Conservation (phyloP, 2,888 invertebrate species). For the Glaucopsyche alexis region DNA sequence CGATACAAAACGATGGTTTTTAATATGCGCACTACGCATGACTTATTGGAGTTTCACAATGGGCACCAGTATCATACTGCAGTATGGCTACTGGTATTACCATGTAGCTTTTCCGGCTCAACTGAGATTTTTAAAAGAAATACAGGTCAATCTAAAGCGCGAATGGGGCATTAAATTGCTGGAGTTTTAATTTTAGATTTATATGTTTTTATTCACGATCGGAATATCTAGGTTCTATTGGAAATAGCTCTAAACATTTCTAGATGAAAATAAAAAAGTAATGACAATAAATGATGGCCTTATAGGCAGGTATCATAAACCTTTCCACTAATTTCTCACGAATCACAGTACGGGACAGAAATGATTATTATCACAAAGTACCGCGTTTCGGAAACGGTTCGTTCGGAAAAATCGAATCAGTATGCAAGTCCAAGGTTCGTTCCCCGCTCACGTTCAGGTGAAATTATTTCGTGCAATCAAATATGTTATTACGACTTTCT, state of each 20-base stretch:
- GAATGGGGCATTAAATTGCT: not conserved
- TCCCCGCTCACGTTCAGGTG: slow-evolving; percentile 64
- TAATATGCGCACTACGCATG: slow-evolving; percentile 76
- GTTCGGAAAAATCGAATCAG: slow-evolving; percentile 45
- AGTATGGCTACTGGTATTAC: slow-evolving; percentile 54
- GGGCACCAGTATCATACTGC: slow-evolving; percentile 48
- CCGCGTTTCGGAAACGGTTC: slow-evolving; percentile 33
- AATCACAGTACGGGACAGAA: not conserved
- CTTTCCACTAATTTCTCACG: not conserved
- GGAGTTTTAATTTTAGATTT: not conserved
- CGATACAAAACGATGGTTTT: slow-evolving; percentile 63
- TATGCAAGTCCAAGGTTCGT: slow-evolving; percentile 61
- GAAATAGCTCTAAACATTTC: not conserved
- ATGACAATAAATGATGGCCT: not conserved
- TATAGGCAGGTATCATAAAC: not conserved
- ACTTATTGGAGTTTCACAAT: slow-evolving; percentile 75
- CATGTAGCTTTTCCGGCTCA: slow-evolving; percentile 43
- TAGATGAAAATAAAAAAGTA: not conserved
- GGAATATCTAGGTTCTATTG: not conserved
- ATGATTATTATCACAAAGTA: slow-evolving; percentile 23
- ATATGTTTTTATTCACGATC: not conserved
- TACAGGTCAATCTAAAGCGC: slow-evolving; percentile 16
- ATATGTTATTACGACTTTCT: slow-evolving; percentile 70
- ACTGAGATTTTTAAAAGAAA: slow-evolving; percentile 8
- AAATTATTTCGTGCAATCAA: slow-evolving; percentile 63